These are phyloP conservation scores for Craterocephalus amniculus DNA, from an alignment of 2,797 vertebrate genomes.

Conservation along the genomic window DNA sequence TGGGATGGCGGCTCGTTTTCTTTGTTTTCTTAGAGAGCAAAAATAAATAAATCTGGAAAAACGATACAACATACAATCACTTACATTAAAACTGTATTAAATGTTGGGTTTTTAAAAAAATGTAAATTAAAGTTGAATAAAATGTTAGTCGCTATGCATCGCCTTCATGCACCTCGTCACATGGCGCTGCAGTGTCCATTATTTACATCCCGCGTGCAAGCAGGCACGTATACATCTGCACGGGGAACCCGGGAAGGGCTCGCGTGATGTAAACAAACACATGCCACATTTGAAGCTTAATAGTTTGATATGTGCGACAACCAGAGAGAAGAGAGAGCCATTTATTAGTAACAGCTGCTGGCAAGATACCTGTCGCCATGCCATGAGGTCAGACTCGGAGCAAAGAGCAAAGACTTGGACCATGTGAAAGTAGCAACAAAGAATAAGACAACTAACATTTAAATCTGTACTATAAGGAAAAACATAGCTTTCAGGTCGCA, in stretches of 20 bases:
- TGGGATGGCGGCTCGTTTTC: too few species aligned
- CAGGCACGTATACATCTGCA: conserved; percentile 34
- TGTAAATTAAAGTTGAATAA: not conserved
- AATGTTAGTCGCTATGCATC: too few species aligned
- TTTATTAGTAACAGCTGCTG: conserved; percentile 21
- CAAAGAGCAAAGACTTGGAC: conserved; percentile 1
- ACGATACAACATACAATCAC: too few species aligned
- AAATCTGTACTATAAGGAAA: not conserved
- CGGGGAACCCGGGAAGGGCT: too few species aligned
- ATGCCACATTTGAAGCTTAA: not conserved
- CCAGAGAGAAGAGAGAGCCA: not conserved
- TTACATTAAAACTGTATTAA: not conserved
- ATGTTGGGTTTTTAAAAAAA: not conserved
- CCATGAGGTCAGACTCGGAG: not conserved
- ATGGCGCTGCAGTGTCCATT: not conserved
- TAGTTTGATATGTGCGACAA: not conserved
- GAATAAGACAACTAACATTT: not conserved
- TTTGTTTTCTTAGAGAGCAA: too few species aligned
- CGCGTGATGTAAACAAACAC: conserved; percentile 8
- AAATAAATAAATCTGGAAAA: too few species aligned
- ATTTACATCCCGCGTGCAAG: conserved; percentile 19
- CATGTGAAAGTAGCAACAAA: not conserved
- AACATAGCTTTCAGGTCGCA: not conserved
- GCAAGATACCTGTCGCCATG: not conserved
- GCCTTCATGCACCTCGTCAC: too few species aligned